phyloP scores from a whole-genome alignment of 2,113 vertebrate genomes.

The Struthio camelus region DNA sequence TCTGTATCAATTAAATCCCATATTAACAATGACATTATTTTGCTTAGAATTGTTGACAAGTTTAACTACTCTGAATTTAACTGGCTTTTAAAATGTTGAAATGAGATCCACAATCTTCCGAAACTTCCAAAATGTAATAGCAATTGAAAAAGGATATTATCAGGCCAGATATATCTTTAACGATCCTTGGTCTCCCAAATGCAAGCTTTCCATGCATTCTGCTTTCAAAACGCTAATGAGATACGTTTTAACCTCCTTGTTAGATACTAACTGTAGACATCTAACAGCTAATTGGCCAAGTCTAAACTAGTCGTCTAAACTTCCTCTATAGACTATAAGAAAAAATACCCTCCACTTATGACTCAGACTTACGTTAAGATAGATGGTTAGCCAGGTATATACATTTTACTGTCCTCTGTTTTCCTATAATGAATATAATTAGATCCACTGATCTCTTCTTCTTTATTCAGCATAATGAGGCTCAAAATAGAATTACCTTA shows the following conservation, averaged over 20 bases:
- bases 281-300: neutral
- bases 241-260: neutral
- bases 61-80: neutral
- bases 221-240: neutral
- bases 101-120: neutral
- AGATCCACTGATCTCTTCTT: conserved; percentile 14
- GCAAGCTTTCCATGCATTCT: neutral
- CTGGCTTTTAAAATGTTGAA: neutral
- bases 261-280: neutral
- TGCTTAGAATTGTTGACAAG: neutral
- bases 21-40: neutral
- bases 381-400: neutral
- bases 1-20: neutral
- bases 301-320: neutral
- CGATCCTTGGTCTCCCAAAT: neutral
- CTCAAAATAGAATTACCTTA: conserved; percentile 29
- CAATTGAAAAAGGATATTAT: neutral
- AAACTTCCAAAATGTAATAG: neutral
- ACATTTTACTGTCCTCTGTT: neutral
- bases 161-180: neutral
- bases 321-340: neutral
- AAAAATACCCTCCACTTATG: neutral
- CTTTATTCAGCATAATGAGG: neutral
- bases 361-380: neutral
- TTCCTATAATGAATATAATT: conserved; percentile 31